These are phyloP conservation scores for Vicugna pacos DNA, from an alignment of 2,113 vertebrate species.

Conservation along the genomic window DNA sequence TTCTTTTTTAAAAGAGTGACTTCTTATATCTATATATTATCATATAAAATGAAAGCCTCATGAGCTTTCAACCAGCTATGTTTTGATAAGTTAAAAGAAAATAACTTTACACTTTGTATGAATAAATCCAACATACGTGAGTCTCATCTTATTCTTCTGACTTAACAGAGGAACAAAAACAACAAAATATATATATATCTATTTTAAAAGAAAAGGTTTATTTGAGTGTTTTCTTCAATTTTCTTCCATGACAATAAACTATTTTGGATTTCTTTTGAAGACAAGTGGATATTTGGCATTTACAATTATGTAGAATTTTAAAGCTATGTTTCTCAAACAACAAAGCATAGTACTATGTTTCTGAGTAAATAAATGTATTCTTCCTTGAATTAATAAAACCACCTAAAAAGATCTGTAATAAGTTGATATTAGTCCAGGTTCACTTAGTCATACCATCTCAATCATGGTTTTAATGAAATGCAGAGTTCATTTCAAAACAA, in stretches of 20 bases:
- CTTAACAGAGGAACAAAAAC: background rate
- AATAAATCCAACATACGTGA: background rate
- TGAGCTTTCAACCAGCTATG: background rate
- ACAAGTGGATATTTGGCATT: background rate
- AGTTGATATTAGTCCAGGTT: background rate
- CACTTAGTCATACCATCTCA: background rate
- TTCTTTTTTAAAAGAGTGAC: background rate
- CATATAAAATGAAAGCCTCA: background rate
- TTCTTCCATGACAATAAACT: slow-evolving; percentile 33
- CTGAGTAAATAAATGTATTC: background rate
- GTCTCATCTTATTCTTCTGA: background rate
- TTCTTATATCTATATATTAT: background rate
- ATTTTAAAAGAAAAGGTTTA: background rate
- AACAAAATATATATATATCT: background rate
- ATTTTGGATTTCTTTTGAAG: slow-evolving; percentile 20
- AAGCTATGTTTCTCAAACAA: background rate
- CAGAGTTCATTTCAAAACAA: background rate
- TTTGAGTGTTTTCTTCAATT: background rate
- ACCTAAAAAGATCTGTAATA: background rate
- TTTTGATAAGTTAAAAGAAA: background rate
- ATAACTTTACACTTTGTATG: background rate
- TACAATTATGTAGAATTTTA: background rate
- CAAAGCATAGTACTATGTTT: background rate
- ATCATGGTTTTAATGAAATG: background rate
- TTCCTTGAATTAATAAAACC: background rate